Conservation (phyloP, 2,797 vertebrate genomes). For the Australoheros facetus region DNA sequence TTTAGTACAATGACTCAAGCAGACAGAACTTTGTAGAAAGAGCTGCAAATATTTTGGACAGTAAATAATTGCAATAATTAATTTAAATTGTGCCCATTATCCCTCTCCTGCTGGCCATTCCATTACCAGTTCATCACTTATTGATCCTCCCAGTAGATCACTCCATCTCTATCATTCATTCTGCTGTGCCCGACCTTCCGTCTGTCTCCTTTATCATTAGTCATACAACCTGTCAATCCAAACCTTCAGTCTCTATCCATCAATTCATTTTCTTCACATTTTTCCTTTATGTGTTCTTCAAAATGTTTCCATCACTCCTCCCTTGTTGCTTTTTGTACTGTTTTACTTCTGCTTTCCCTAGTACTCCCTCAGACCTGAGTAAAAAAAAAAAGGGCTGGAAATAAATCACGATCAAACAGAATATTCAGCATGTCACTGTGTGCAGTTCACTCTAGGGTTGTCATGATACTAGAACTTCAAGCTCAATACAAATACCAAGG, state of each 20-base stretch:
- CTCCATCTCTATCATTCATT: slow-evolving; percentile 7
- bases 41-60: neutral
- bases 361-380: neutral
- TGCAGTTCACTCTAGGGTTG: too few relatives aligned
- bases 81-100: neutral
- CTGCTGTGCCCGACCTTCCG: neutral
- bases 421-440: neutral
- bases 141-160: slow-evolving; percentile 21
- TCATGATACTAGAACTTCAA: too few relatives aligned
- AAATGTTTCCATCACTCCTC: neutral
- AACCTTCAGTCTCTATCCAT: slow-evolving; percentile 14
- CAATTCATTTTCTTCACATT: neutral
- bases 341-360: neutral
- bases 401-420: neutral
- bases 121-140: slow-evolving; percentile 24
- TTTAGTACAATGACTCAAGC: neutral
- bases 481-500: too few relatives aligned
- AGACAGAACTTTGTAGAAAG: neutral
- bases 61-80: neutral
- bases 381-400: neutral
- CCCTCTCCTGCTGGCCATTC: neutral
- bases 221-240: slow-evolving; percentile 9
- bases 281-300: neutral
- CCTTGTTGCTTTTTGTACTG: neutral
- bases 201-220: slow-evolving; percentile 2